These are phyloP conservation scores for Crotophaga sulcirostris DNA, from an alignment of 2,113 vertebrate genomes.

Conservation along the genomic window DNA sequence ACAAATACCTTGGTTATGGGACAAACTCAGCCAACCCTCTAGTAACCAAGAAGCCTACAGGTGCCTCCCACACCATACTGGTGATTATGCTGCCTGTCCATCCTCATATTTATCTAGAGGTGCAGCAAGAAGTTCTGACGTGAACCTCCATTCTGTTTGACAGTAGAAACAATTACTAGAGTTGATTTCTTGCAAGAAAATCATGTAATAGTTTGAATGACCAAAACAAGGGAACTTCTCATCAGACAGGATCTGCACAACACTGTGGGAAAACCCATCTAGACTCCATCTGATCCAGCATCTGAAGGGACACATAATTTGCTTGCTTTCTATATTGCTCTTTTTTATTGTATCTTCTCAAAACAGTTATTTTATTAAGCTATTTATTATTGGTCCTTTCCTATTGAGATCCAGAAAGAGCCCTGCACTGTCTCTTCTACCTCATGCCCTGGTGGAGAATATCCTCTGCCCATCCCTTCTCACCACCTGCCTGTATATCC, in stretches of 20 bases:
- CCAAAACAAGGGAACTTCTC: neutral
- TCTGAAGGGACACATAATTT: fast-evolving
- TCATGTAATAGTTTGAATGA: neutral
- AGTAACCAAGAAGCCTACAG: neutral
- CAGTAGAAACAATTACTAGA: neutral
- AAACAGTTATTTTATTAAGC: neutral
- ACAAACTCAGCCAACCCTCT: neutral
- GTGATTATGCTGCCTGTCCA: neutral
- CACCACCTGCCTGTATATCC: neutral
- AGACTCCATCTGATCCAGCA: neutral
- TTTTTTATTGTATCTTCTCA: neutral
- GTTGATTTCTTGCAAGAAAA: neutral
- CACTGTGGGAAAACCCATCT: fast-evolving
- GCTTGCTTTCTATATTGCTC: neutral
- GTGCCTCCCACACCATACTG: fast-evolving
- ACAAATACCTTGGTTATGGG: neutral
- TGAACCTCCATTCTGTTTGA: neutral
- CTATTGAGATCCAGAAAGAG: neutral
- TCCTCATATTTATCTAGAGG: neutral
- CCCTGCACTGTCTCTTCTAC: neutral
- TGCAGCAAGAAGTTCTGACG: neutral
- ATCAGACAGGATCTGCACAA: neutral
- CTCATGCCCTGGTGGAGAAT: fast-evolving
- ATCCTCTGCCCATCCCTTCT: neutral
- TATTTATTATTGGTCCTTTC: neutral